Percentiles rank a stretch among this genome's conserved stretches.
Evolutionary conservation across 2,113 vertebrate species (phyloP).

Genomic region (Nerophis ophidion): DNA sequence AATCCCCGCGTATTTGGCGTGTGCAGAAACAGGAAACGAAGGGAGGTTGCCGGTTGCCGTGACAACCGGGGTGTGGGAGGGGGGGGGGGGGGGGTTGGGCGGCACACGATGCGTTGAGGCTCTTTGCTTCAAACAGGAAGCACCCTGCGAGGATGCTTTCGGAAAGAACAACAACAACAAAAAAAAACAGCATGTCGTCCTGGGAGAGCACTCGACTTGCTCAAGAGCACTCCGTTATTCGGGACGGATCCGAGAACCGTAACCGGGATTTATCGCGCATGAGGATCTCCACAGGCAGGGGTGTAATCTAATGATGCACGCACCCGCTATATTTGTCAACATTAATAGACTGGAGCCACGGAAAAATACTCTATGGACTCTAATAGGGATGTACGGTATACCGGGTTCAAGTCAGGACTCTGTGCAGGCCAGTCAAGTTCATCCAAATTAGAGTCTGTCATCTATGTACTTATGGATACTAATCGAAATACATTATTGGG

Average conservation of each 20-base stretch:
- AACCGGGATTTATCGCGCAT: slow-evolving; percentile 28
- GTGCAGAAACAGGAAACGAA: slow-evolving; percentile 16
- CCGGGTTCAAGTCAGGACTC: too few species aligned
- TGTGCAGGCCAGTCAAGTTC: too few species aligned
- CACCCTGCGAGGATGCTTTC: slow-evolving; percentile 11
- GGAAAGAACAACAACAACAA: slow-evolving; percentile 7
- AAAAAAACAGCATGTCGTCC: too few species aligned
- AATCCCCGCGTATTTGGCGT: slow-evolving; percentile 2
- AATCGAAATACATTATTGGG: too few species aligned
- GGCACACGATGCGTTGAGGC: slow-evolving; percentile 3
- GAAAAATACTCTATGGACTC: slow-evolving; percentile 28
- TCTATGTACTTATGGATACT: too few species aligned
- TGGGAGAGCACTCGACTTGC: neutral
- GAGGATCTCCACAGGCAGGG: slow-evolving; percentile 11
- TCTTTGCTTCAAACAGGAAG: slow-evolving; percentile 9
- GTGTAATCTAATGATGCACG: slow-evolving; percentile 46
- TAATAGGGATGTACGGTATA: neutral
- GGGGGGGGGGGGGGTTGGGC: neutral
- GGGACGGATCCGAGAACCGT: slow-evolving; percentile 19
- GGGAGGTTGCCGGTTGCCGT: slow-evolving; percentile 24
- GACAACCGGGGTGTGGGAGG: slow-evolving; percentile 36
- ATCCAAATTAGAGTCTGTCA: too few species aligned
- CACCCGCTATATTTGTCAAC: slow-evolving; percentile 35
- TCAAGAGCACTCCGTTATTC: slow-evolving; percentile 17
- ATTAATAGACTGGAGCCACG: slow-evolving; percentile 33